Evolutionary conservation across 2,888 invertebrate species (phyloP), one percentile per base, ranked within the genome.

Genomic region (Cerastis rubricosa): DNA sequence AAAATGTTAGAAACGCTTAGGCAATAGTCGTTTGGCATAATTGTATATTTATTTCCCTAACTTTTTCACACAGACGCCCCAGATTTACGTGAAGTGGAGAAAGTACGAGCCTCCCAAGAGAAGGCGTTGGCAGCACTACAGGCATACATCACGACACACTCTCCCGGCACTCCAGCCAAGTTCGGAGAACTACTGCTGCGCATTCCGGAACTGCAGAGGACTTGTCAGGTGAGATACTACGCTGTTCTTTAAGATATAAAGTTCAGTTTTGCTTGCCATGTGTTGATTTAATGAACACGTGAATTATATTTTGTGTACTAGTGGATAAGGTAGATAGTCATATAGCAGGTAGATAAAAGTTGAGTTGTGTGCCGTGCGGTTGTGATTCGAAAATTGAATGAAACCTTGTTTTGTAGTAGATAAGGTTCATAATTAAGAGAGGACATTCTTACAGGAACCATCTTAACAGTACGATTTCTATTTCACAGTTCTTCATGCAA

Each of bases 181-280:
- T 99, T 99, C 93, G 99, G 99, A 63, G 99, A 99, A 95, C 96
- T 99, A 74, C 96, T 99, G 84, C 97, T 99, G 82, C 97, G 99
- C 89, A 99, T 99, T 94, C 99, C 99, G 22, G 99, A 99, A 95
- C 97, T 99, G 90, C 99, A 99, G 95, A 97, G 99, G 92, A 99
- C 99, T 88, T 99, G 99, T 95, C 99, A 99, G 97, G 98, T 98
- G 91, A 93, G 72, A 76, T 64, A 45, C 57, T 12, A 57, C 43
- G 7, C 66, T 79, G 51, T 67, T 1, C 0, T 0, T 35, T 5
- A 0, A 11, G 0, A 0, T 0, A 54, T 83, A 75, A 68, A 17
- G 45, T 68, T 71, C 40, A 61, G 9, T 63, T 19, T 63, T 51
- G 12, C 40, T 7, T n/a, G n/a, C 14, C 12, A n/a, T 51, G 22